These are phyloP conservation scores for Oryzias dopingdopingensis DNA, from an alignment of 2,797 vertebrate genomes.

Conservation along the genomic window DNA sequence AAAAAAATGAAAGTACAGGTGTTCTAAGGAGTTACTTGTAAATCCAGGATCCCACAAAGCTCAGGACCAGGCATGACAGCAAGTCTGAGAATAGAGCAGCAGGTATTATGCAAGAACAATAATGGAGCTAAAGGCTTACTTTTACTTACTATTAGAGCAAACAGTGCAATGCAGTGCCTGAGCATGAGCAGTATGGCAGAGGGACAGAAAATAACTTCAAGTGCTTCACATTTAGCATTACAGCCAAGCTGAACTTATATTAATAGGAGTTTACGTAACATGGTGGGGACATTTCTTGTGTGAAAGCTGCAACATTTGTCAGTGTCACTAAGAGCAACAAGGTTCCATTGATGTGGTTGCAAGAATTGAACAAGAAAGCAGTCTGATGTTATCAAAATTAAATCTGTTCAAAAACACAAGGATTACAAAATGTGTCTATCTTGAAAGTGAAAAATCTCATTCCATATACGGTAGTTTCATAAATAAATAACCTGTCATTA, in stretches of 20 bases:
- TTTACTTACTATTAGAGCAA: constrained; percentile 53
- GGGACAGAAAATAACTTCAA: constrained; percentile 33
- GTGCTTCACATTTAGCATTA: constrained; percentile 24
- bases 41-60: constrained; percentile 17
- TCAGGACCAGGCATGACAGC: constrained; percentile 23
- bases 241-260: constrained; percentile 14
- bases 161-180: constrained; percentile 13
- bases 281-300: background rate
- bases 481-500: too few relatives aligned
- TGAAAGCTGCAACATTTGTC: background rate
- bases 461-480: too few relatives aligned
- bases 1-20: constrained; percentile 44
- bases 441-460: too few relatives aligned
- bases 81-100: constrained; percentile 49
- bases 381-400: too few relatives aligned
- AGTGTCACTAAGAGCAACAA: background rate
- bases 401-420: too few relatives aligned
- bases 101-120: constrained; percentile 60
- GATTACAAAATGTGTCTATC: too few relatives aligned
- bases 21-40: constrained; percentile 20
- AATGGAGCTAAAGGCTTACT: constrained; percentile 57
- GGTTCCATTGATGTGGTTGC: background rate
- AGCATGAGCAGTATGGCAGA: constrained; percentile 17
- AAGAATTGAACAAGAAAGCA: too few relatives aligned
- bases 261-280: background rate